Evolutionary conservation across 1,140 invertebrate species (phyloP), one percentile per base, ranked within the genome.

Genomic region (Dufourea novaeangliae): DNA sequence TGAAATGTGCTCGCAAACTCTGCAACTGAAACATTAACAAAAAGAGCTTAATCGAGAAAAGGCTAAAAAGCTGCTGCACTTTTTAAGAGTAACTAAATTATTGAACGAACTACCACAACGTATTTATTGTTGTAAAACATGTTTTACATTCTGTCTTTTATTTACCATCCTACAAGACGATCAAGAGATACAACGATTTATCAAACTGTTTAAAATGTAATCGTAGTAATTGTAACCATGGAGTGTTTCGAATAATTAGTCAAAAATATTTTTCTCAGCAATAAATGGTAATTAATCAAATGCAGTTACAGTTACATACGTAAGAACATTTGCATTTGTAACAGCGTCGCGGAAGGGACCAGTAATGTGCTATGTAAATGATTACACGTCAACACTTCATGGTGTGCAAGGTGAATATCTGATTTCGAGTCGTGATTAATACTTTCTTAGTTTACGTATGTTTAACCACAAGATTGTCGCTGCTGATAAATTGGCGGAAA

Each of bases 401-500:
- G 68, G 14, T n/a, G 25, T 22, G 17, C 32, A 46, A n/a, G 12
- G 27, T 25, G 44, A 56, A 41, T 54, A 77, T 77, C 57, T 54
- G 56, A 76, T 68, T 56, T 37, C 44, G 25, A n/a, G 27, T 54
- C 63, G 56, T 70, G 75, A 70, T 77, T 70, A 77, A 71, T 77
- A 77, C 34, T 41, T 71, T 71, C 57, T 25, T 63, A 41, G 67
- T 77, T 70, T 54, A 37, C 41, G 56, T 63, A 62, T 39, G 75
- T 61, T 71, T 77, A 22, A 62, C 46, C 57, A 14, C 27, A 37
- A 70, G 56, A 77, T 77, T 25, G 68, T 71, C 68, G 67, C 68
- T n/a, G 67, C 56, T 77, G 75, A 77, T 77, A 70, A 62, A 71
- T 62, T 61, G 61, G 17, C 57, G 67, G 68, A 71, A 52, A 71